Conservation (phyloP, 2,888 invertebrate genomes). For the Monochamus alternatus region DNA sequence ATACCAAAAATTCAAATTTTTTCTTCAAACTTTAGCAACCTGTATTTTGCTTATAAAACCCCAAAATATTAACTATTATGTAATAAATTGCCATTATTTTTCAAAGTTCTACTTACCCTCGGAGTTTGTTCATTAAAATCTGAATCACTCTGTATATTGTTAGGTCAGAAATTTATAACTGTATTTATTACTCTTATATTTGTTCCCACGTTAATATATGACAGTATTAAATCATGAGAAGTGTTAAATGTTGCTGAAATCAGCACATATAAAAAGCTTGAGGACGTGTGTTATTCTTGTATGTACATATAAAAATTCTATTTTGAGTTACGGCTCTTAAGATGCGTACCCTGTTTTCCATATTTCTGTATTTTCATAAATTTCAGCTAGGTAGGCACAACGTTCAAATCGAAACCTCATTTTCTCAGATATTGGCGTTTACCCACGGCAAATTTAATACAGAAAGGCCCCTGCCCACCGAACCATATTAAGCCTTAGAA, state of each 20-base stretch:
- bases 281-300: background rate
- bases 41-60: no score
- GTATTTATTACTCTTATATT: no score
- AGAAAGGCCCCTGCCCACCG: constrained; percentile 22
- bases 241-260: background rate
- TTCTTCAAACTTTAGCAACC: no score
- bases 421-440: constrained; percentile 33
- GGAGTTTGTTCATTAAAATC: no score
- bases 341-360: constrained; percentile 8
- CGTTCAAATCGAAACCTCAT: constrained; percentile 22
- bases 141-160: no score
- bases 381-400: background rate
- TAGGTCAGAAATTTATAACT: no score
- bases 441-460: constrained; percentile 27
- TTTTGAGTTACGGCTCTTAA: background rate
- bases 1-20: no score
- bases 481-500: constrained; percentile 36
- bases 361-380: constrained; percentile 16
- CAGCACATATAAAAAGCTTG: background rate
- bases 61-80: no score
- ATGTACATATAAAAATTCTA: background rate
- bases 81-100: no score
- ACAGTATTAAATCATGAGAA: background rate
- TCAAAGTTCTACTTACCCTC: no score
- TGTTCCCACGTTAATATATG: background rate